Base-by-base conservation (phyloP, 2,888 invertebrate species). In the Hemistola chrysoprasaria region DNA sequence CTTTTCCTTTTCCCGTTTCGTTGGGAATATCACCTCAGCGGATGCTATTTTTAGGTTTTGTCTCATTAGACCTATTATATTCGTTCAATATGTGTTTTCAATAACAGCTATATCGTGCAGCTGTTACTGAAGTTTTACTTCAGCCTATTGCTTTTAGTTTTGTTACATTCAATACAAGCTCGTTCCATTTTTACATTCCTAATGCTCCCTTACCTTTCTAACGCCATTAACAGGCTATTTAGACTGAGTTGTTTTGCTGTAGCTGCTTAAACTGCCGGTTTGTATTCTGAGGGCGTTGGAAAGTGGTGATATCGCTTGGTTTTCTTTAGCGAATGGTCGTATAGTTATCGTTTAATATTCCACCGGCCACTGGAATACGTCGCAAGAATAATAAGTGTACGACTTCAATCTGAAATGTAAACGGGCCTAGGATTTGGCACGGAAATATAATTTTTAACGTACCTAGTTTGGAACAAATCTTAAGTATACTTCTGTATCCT, bases 331-430 rank as follows among this genome's bases (percentile, higher is more conserved):
- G 66, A 76, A 74, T 70, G 71, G 69, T 70, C 73, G 62, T 76
- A 60, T 71, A 69, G 74, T 70, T 75, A 69, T 70, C 67, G 73
- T 82, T 50, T 85, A 79, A 80, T 85, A 85, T 85, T 83, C 86
- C 62, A 70, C 63, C 67, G 72, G 79, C 77, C 71, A 65, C 65
- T 60, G 58, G 50, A 53, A 60, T 61, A 72, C 80, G 78, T 62
- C 59, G 53, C 49, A 63, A 55, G 86, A 85, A 86, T 86, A 79
- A 68, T 73, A 83, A 82, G 41, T 48, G 55, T 60, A 64, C 68
- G 61, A 64, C 67, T 71, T 53, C 65, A 66, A 71, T 73, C 67
- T 65, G 53, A 71, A 70, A 70, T 71, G 68, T 66, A 62, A 65
- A 67, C 59, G 55, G 53, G 57, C 56, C 62, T 59, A 54, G 59